These are phyloP conservation scores for Odontocolon sp. DNA, from an alignment of 2,888 invertebrate genomes.

Conservation along the genomic window DNA sequence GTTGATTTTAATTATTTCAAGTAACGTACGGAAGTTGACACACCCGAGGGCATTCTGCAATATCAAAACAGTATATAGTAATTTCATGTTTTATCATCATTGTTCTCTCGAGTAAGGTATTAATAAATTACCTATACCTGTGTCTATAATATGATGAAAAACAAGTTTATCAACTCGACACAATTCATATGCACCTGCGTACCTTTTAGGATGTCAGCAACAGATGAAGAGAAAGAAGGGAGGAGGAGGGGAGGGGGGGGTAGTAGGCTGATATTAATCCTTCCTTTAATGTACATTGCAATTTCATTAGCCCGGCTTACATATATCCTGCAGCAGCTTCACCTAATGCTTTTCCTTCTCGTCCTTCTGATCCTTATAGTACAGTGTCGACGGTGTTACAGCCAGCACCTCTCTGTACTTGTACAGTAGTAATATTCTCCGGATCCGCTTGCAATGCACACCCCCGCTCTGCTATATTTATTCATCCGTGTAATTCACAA, in stretches of 20 bases:
- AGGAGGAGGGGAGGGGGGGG: too few relatives aligned
- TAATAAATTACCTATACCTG: too few relatives aligned
- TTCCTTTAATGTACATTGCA: conserved; percentile 77
- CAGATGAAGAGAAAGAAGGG: too few relatives aligned
- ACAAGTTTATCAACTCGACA: too few relatives aligned
- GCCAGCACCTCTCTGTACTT: conserved; percentile 9
- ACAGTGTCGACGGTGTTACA: not conserved
- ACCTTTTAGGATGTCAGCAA: too few relatives aligned
- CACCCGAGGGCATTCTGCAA: too few relatives aligned
- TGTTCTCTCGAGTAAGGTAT: too few relatives aligned
- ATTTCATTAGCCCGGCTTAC: conserved; percentile 78
- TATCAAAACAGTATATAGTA: conserved; percentile 52
- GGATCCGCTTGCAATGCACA: conserved; percentile 3
- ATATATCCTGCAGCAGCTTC: conserved; percentile 43
- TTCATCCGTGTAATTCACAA: conserved; percentile 80
- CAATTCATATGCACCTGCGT: too few relatives aligned
- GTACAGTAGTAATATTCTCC: conserved; percentile 46
- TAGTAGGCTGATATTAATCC: too few relatives aligned
- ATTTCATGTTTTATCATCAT: too few relatives aligned
- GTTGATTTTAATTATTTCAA: conserved; percentile 65
- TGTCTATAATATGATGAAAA: too few relatives aligned
- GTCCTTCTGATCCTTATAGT: conserved; percentile 10
- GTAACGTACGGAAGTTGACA: conserved; percentile 50
- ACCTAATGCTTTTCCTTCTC: not conserved
- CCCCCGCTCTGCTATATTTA: conserved; percentile 71